Evolutionary conservation across 1,140 invertebrate species (phyloP), one percentile per base, ranked within the genome.

Genomic region (Formica selysi): DNA sequence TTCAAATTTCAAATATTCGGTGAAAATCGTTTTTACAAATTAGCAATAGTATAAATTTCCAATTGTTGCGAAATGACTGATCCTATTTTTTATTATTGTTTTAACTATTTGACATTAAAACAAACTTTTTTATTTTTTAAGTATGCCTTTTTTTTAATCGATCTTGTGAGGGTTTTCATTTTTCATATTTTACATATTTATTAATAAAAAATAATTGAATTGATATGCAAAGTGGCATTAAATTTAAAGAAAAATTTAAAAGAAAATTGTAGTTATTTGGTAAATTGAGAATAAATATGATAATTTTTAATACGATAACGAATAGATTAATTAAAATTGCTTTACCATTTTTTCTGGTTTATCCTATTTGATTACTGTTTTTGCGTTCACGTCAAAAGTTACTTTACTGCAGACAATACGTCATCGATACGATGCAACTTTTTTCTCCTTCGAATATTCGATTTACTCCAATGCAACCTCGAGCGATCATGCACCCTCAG

Each of bases 401-500:
- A 67, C 13, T 41, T 29, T 3, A 10, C 36, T 36, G n/a, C 44
- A 38, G n/a, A 68, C 76, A 68, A 38, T 68, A 57, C n/a, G 64
- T 54, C 13, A 44, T 79, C 13, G 62, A 41, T 51, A 19, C 29
- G 32, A 62, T 13, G 26, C 41, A 38, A 36, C 22, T 22, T 26
- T 36, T 36, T 26, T 44, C n/a, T 19, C n/a, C 71, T 41, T 8
- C n/a, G 62, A 80, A 83, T 38, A 76, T 90, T 88, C 89, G 89
- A 91, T 91, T 88, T 88, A 86, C 74, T 64, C 74, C 26, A 38
- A 71, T 84, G 78, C 57, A 71, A 51, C 86, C 81, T 22, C 19
- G 67, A 62, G 86, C 89, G 78, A 90, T 90, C 78, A 32, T 76
- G 76, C 84, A 36, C 67, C 86, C 89, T 83, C 67, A 29, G 89